Percentiles rank a stretch among this genome's conserved stretches.
Evolutionary conservation across 2,797 vertebrate species (phyloP).

Genomic region (Gymnothorax javanicus): DNA sequence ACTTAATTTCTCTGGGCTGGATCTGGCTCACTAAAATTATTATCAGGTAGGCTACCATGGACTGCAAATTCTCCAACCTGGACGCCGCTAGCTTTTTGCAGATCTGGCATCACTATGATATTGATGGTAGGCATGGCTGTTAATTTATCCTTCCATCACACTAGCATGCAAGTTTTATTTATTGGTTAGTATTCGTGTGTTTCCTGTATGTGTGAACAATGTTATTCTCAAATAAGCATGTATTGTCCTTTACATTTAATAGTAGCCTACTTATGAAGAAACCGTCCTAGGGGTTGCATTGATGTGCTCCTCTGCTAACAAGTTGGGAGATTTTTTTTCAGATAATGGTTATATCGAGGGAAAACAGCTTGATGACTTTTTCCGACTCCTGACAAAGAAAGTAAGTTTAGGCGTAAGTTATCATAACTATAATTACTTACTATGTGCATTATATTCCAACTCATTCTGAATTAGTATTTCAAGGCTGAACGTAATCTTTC

Average conservation of each 20-base stretch:
- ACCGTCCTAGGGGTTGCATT: not conserved
- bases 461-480: not conserved
- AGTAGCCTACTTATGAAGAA: not conserved
- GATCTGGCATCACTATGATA: conserved; percentile 80
- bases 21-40: not conserved
- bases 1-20: not conserved
- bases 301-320: not conserved
- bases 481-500: not conserved
- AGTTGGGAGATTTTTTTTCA: conserved; percentile 49
- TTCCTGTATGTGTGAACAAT: not conserved
- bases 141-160: not conserved
- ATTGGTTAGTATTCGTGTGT: not conserved
- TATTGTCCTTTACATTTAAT: not conserved
- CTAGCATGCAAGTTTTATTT: not conserved
- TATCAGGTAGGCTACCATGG: conserved; percentile 69
- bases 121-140: conserved; percentile 68
- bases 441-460: not conserved
- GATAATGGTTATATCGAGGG: conserved; percentile 83
- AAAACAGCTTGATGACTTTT: conserved; percentile 80
- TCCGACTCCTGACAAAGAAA: conserved; percentile 71
- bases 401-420: conserved; percentile 75
- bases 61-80: conserved; percentile 64
- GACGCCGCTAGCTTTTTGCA: conserved; percentile 79
- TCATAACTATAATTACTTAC: not conserved
- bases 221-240: not conserved